phyloP scores from a whole-genome alignment of 2,797 vertebrate genomes.

The Sebastes nivosus region DNA sequence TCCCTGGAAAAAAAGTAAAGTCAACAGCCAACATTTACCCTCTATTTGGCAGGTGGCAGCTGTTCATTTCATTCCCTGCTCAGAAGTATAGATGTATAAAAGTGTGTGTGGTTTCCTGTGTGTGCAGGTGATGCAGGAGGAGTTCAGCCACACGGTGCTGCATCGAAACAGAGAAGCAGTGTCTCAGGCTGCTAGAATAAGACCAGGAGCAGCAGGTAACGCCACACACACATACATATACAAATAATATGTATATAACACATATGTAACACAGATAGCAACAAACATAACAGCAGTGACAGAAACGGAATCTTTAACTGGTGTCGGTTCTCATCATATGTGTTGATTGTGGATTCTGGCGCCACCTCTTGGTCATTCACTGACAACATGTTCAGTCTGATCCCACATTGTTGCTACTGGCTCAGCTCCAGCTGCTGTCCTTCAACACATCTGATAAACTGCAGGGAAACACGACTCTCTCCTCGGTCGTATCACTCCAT shows the following conservation, averaged over 20 bases:
- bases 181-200: conserved; percentile 14
- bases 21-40: too few relatives aligned
- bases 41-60: too few relatives aligned
- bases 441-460: neutral
- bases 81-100: neutral
- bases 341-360: neutral
- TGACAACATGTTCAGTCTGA: neutral
- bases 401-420: neutral
- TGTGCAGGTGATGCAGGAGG: conserved; percentile 76
- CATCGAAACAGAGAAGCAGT: conserved; percentile 49
- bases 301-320: too few relatives aligned
- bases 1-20: neutral
- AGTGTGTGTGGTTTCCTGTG: conserved; percentile 10
- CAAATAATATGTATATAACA: neutral
- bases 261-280: neutral
- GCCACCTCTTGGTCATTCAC: conserved; percentile 12
- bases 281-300: too few relatives aligned
- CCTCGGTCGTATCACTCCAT: neutral
- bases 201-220: conserved; percentile 14
- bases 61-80: too few relatives aligned
- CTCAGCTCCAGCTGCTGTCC: neutral
- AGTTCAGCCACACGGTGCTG: conserved; percentile 69
- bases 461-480: neutral
- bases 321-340: neutral
- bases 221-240: neutral